Percentiles rank a stretch among this genome's conserved stretches.
These are phyloP conservation scores for Darevskia mixta DNA, from an alignment of 2,797 vertebrate genomes.

Conservation along the genomic window DNA sequence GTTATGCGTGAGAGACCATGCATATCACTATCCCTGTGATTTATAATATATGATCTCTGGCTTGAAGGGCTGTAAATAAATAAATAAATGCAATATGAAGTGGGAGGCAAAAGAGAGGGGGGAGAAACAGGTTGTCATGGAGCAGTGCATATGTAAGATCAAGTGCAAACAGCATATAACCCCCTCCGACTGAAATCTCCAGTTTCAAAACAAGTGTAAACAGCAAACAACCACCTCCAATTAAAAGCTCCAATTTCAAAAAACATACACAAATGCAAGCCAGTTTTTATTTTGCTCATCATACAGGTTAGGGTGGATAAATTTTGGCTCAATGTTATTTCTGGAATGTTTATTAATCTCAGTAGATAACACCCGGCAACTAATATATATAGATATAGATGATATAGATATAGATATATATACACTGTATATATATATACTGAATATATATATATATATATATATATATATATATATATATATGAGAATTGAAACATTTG, in stretches of 20 bases:
- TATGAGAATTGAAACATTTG: neutral
- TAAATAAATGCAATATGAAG: slow-evolving; percentile 56
- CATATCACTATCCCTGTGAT: slow-evolving; percentile 53
- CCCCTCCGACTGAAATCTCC: neutral
- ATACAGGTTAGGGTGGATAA: neutral
- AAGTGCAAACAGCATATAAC: neutral
- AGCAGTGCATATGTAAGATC: neutral
- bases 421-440: no score
- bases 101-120: slow-evolving; percentile 6
- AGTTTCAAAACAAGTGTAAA: neutral
- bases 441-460: no score
- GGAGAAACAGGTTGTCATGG: neutral
- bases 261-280: no score
- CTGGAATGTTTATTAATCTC: neutral
- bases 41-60: slow-evolving; percentile 64
- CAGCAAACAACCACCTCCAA: no score
- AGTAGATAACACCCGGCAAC: neutral
- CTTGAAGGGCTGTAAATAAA: slow-evolving; percentile 58
- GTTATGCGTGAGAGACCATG: slow-evolving; percentile 56
- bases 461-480: no score
- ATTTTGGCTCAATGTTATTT: neutral
- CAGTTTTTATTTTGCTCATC: neutral
- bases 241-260: no score
- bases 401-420: no score
- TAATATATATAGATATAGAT: neutral